Evolutionary conservation across 2,113 vertebrate species (phyloP).

Genomic region (Lota lota): DNA sequence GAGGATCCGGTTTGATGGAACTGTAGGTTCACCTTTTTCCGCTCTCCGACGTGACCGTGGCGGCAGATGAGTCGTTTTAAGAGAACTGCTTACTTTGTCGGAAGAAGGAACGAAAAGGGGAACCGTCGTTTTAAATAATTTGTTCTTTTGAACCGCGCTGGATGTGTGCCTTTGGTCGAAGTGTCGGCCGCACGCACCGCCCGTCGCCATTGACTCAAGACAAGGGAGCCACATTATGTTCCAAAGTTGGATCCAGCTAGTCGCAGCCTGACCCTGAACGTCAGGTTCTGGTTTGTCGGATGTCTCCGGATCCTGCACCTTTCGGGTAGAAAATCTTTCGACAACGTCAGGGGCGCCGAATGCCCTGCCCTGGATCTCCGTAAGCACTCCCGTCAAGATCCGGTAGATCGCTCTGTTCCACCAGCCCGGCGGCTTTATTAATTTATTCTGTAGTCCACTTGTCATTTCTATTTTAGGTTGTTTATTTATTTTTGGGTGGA

Average conservation of each 20-base stretch:
- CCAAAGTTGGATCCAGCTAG: constrained; percentile 59
- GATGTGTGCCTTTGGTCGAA: constrained; percentile 10
- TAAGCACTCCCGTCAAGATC: too few species aligned
- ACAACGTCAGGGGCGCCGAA: constrained; percentile 13
- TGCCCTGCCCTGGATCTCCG: constrained; percentile 50
- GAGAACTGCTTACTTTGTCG: constrained; percentile 52
- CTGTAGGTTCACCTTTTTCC: constrained; percentile 56
- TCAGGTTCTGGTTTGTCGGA: constrained; percentile 44
- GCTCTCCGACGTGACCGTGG: constrained; percentile 48
- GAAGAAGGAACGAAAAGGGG: constrained; percentile 73
- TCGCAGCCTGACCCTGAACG: constrained; percentile 59
- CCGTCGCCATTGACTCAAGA: constrained; percentile 17
- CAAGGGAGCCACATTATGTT: constrained; percentile 56
- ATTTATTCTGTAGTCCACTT: not conserved
- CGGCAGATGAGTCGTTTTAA: constrained; percentile 49
- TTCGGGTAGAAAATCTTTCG: constrained; percentile 18
- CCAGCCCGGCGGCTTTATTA: too few species aligned
- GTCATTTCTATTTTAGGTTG: constrained; percentile 12
- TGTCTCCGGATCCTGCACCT: constrained; percentile 26
- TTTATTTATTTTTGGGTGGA: constrained; percentile 57
- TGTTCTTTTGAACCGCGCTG: constrained; percentile 25
- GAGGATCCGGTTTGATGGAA: constrained; percentile 39
- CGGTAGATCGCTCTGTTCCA: too few species aligned
- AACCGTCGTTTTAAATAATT: constrained; percentile 60
- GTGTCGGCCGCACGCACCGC: constrained; percentile 8